Base-by-base conservation (phyloP, 2,797 vertebrate species). In the Pampus argenteus region DNA sequence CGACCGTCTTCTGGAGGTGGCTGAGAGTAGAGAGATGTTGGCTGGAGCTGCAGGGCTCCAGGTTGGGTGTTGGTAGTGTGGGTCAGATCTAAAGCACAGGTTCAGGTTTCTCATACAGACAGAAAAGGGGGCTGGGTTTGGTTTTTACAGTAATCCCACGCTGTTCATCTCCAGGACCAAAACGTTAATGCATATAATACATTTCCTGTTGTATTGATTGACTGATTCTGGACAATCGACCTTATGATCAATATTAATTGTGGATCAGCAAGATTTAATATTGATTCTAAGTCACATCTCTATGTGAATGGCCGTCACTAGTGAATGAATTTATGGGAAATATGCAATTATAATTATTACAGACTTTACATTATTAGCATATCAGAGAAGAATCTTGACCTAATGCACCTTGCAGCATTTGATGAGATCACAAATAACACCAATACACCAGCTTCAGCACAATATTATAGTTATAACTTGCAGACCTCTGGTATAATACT, bases 181-280 rank as follows among this genome's bases (percentile, higher is more conserved):
- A 20, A 63, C 48, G 15, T 25, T 64, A 0, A 25, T 75, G n/a
- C n/a, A n/a, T 78, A 70, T 29, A 23, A 71, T 51, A 54, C 36
- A 36, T 59, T 56, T 63, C 25, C 51, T 44, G 13, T 5, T 50
- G 50, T 54, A 57, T n/a, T 62, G 63, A 79, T 69, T 56, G 78
- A 76, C 64, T 50, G 38, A 66, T 71, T 74, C 40, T 48, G 45
- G 49, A 57, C 34, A 7, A 72, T 73, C n/a, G 57, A 76, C 64
- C 31, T 10, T 5, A 3, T 29, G 36, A 81, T 87, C 78, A 56
- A 87, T 87, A 80, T 63, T 69, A 70, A 84, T 64, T 70, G 62
- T 9, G 1, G 42, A 45, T 81, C 65, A 60, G 49, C 47, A 58
- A 72, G 72, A 83, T 83, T 74, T 79, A 15, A 52, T 81, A 83